These are phyloP conservation scores for Rotaria macrura DNA, from an alignment of 2,888 invertebrate species.

Conservation along the genomic window DNA sequence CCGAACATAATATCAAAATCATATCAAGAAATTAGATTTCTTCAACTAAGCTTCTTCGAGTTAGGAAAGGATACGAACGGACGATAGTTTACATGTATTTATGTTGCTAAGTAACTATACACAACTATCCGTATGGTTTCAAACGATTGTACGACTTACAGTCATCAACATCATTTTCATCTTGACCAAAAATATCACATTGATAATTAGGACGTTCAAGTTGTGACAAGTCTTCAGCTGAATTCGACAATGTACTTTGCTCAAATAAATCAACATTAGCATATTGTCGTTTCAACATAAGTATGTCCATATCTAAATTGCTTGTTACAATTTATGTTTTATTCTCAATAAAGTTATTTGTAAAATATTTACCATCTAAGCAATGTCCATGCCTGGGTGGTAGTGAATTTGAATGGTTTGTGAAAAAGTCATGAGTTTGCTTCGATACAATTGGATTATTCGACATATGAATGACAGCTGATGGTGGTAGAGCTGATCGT, in stretches of 20 bases:
- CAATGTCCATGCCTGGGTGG: not conserved
- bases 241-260: not conserved
- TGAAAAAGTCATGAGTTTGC: not conserved
- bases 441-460: not conserved
- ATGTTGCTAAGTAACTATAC: not conserved
- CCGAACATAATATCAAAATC: no score
- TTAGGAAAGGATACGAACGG: no score
- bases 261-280: not conserved
- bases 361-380: not conserved
- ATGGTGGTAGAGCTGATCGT: not conserved
- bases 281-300: constrained; percentile 1
- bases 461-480: not conserved
- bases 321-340: not conserved
- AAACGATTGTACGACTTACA: not conserved
- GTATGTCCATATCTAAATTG: not conserved
- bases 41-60: no score
- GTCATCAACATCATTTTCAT: not conserved
- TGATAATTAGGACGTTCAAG: not conserved
- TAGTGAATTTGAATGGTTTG: not conserved
- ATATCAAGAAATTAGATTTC: no score
- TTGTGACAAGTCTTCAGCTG: not conserved
- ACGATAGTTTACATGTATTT: no score
- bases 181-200: not conserved
- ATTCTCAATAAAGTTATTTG: not conserved
- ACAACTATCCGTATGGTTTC: not conserved